Conservation (phyloP, 2,888 invertebrate genomes). For the Eudemis profundana region DNA sequence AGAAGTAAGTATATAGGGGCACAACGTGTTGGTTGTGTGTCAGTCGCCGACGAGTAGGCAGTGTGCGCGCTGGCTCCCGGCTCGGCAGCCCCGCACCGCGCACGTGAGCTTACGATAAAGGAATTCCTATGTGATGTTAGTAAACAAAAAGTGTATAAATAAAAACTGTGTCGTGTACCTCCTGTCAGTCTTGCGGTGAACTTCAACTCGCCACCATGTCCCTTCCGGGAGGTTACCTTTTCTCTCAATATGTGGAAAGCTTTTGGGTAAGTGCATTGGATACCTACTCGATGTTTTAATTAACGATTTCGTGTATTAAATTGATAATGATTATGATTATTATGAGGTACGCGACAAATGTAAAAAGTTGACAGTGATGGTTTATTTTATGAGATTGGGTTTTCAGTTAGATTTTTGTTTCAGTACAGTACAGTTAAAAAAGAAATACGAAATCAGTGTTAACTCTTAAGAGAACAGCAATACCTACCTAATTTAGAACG, state of each 20-base stretch:
- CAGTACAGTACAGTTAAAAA: neutral
- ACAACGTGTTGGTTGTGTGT: conserved; percentile 62
- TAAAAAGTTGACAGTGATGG: neutral
- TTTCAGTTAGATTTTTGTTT: neutral
- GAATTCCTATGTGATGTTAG: conserved; percentile 78
- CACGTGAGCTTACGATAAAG: conserved; percentile 61
- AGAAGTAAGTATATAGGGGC: conserved; percentile 81
- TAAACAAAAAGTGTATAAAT: conserved; percentile 81
- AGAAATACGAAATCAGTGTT: neutral
- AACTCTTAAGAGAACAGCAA: neutral
- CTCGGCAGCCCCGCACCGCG: conserved; percentile 51
- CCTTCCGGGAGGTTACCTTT: conserved; percentile 77
- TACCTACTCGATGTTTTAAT: conserved; percentile 7
- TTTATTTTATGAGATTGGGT: neutral
- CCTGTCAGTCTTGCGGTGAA: conserved; percentile 71
- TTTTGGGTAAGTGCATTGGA: conserved; percentile 76
- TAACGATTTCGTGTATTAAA: neutral
- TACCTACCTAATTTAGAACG: neutral
- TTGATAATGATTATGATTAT: neutral
- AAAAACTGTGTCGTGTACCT: conserved; percentile 68
- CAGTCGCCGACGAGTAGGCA: conserved; percentile 68
- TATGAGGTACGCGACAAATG: no score
- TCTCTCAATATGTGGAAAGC: conserved; percentile 79
- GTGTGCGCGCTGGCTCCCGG: conserved; percentile 54
- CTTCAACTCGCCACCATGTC: conserved; percentile 70